These are phyloP conservation scores for Mellivora capensis DNA, from an alignment of 2,113 vertebrate genomes.

Conservation along the genomic window DNA sequence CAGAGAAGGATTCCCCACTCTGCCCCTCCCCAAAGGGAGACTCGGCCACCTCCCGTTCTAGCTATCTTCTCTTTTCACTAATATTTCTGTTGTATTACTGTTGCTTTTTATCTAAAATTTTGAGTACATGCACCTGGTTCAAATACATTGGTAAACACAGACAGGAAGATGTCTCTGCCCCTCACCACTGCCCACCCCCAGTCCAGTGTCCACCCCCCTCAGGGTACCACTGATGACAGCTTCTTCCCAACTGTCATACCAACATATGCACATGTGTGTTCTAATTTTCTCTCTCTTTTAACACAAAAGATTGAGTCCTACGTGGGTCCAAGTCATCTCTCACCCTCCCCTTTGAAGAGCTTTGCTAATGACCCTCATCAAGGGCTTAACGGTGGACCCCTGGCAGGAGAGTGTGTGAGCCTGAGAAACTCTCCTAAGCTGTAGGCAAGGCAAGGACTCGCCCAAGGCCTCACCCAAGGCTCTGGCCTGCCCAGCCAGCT, in stretches of 20 bases:
- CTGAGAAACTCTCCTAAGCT: background rate
- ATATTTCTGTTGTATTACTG: background rate
- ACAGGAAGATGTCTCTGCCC: background rate
- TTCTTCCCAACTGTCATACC: background rate
- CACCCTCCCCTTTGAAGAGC: background rate
- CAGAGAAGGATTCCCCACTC: background rate
- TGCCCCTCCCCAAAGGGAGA: background rate
- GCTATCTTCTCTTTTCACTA: background rate
- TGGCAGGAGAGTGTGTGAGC: background rate
- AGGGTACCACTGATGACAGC: background rate
- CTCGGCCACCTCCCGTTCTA: rapidly evolving
- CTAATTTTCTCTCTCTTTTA: background rate
- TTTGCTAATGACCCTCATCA: background rate
- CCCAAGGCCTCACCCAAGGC: background rate
- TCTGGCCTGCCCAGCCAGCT: background rate
- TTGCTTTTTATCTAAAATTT: background rate
- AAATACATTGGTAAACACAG: background rate
- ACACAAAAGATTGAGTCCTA: background rate
- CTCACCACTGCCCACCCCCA: background rate
- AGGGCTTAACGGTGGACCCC: background rate
- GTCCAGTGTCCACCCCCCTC: background rate
- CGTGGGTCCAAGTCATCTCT: too few species aligned
- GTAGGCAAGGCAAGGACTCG: background rate
- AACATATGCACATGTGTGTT: rapidly evolving
- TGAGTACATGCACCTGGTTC: background rate